Percentiles rank a stretch among this genome's conserved stretches.
Conservation (phyloP, 2,797 vertebrate genomes). For the Phaenicophaeus curvirostris region DNA sequence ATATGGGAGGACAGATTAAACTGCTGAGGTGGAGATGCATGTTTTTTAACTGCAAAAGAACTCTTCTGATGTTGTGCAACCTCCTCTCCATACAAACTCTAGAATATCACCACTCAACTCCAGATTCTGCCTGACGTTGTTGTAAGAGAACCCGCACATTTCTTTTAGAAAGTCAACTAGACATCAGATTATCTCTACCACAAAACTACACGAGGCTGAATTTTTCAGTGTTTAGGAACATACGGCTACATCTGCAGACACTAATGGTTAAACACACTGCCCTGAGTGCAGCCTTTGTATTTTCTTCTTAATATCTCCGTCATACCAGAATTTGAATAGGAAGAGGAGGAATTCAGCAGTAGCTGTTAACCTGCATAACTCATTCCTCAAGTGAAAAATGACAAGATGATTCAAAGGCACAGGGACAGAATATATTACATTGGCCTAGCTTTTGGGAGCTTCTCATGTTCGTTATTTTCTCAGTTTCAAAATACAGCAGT, state of each 20-base stretch:
- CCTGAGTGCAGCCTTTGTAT: not conserved
- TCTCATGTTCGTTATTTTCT: not conserved
- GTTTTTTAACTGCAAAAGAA: not conserved
- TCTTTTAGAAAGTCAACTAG: not conserved
- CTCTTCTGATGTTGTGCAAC: not conserved
- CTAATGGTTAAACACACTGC: not conserved
- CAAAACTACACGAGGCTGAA: not conserved
- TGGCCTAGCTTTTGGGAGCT: not conserved
- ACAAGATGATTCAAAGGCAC: not conserved
- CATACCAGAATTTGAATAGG: not conserved
- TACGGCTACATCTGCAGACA: not conserved
- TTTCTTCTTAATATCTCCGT: not conserved
- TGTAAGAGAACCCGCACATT: not conserved
- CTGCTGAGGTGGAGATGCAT: accelerated
- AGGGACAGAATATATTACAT: accelerated
- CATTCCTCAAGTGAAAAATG: not conserved
- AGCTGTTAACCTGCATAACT: not conserved
- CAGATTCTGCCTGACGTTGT: not conserved
- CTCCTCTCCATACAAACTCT: not conserved
- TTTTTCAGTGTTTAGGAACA: not conserved
- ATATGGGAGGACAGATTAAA: not conserved
- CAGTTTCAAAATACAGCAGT: not conserved
- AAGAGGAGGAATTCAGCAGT: not conserved
- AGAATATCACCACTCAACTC: not conserved
- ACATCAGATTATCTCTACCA: not conserved